These are phyloP conservation scores for Crenichthys baileyi DNA, from an alignment of 2,797 vertebrate species.

Conservation along the genomic window DNA sequence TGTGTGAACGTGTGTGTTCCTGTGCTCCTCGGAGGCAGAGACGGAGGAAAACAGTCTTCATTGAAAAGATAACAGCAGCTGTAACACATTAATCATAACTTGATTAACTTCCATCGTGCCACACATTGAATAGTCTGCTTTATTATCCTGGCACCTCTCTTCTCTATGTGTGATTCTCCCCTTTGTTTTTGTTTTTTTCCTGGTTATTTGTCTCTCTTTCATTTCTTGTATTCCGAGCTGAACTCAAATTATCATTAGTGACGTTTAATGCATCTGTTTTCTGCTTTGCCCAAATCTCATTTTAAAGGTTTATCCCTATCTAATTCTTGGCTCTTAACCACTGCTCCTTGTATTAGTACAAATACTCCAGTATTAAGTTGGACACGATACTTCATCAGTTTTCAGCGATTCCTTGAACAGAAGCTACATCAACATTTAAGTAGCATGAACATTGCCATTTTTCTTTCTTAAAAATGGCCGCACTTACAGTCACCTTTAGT, in stretches of 20 bases:
- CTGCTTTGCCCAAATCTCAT: neutral
- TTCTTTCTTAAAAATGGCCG: too few relatives aligned
- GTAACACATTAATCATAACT: slow-evolving; percentile 75
- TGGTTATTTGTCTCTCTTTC: neutral
- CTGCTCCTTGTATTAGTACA: neutral
- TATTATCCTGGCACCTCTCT: slow-evolving; percentile 40
- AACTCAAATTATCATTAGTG: slow-evolving; percentile 10
- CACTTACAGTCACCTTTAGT: too few relatives aligned
- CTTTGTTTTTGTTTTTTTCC: neutral
- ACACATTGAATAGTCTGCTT: slow-evolving; percentile 56
- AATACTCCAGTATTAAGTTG: neutral
- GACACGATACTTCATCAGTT: neutral
- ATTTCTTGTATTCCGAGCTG: neutral
- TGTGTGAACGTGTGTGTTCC: slow-evolving; percentile 13
- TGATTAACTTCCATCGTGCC: slow-evolving; percentile 69
- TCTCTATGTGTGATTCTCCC: neutral
- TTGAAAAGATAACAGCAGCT: slow-evolving; percentile 67
- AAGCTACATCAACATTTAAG: neutral
- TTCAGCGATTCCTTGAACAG: neutral
- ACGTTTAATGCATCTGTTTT: slow-evolving; percentile 13
- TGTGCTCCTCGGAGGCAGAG: slow-evolving; percentile 25
- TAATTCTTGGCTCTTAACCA: neutral
- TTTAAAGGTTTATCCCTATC: neutral
- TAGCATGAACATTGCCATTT: too few relatives aligned
- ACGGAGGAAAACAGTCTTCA: slow-evolving; percentile 49